Evolutionary conservation across 2,888 invertebrate genomes (phyloP).

Genomic region (Dynastes hyllus): DNA sequence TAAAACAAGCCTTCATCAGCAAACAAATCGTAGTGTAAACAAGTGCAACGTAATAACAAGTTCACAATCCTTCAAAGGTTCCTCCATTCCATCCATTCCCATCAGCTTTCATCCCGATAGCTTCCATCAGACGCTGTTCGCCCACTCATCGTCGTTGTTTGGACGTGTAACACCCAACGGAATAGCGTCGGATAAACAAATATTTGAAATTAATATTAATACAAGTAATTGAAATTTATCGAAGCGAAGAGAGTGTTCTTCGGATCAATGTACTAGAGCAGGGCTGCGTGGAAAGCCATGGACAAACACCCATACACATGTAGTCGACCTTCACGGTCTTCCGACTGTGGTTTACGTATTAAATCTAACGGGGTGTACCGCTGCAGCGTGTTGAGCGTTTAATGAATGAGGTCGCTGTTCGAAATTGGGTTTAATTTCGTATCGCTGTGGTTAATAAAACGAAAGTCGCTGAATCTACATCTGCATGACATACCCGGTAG

Average conservation of each 20-base stretch:
- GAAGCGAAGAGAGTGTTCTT: neutral
- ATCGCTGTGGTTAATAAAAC: neutral
- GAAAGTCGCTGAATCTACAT: neutral
- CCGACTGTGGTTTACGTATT: constrained; percentile 2
- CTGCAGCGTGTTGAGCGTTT: constrained; percentile 2
- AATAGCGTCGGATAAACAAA: constrained; percentile 6
- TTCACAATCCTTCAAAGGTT: neutral
- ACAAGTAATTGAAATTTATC: constrained; percentile 19
- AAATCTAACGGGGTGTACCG: neutral
- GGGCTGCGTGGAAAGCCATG: neutral
- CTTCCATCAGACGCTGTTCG: too few relatives aligned
- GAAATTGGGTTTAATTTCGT: neutral
- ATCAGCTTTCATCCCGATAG: too few relatives aligned
- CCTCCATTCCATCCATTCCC: neutral
- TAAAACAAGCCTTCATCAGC: neutral
- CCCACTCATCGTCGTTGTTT: too few relatives aligned
- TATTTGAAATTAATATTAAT: constrained; percentile 29
- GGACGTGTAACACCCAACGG: neutral
- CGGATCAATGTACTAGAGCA: neutral
- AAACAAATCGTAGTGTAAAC: neutral
- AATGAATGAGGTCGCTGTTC: neutral
- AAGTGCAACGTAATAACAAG: constrained; percentile 5
- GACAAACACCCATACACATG: too few relatives aligned
- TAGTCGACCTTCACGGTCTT: neutral
- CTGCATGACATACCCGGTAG: too few relatives aligned